Conservation (phyloP, 2,113 vertebrate species). For the Aegithalos caudatus region DNA sequence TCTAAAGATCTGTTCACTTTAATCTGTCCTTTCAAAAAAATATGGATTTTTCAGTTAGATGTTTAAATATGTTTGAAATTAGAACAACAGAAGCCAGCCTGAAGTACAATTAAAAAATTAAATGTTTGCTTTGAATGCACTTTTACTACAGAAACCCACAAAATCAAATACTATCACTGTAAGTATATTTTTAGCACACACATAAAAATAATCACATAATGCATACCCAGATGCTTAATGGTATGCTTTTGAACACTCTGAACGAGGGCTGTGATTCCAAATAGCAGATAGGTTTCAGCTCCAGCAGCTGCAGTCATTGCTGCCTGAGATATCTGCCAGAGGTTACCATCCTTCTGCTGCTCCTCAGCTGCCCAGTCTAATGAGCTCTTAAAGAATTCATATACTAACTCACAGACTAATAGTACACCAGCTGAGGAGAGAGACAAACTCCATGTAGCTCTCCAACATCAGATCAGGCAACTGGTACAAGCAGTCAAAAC, state of each 20-base stretch:
- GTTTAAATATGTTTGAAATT: constrained; percentile 27
- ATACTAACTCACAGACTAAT: background rate
- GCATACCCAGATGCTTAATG: background rate
- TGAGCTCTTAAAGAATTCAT: background rate
- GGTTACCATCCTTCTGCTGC: background rate
- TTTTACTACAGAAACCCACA: constrained; percentile 25
- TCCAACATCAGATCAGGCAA: background rate
- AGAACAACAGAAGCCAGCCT: constrained; percentile 59
- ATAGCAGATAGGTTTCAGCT: background rate
- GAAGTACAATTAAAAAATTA: constrained; percentile 38
- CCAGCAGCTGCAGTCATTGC: background rate
- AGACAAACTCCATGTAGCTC: background rate
- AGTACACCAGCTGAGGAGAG: background rate
- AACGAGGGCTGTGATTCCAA: background rate
- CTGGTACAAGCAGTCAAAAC: background rate
- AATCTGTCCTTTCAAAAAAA: constrained; percentile 11
- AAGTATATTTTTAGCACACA: background rate
- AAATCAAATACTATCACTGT: constrained; percentile 1
- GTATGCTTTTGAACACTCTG: background rate
- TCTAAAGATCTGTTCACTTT: background rate
- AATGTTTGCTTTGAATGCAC: background rate
- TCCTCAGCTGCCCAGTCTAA: background rate
- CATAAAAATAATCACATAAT: background rate
- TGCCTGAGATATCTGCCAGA: background rate
- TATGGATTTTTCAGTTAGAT: constrained; percentile 17